These are phyloP conservation scores for Chaetophractus vellerosus DNA, from an alignment of 2,797 vertebrate species.

Conservation along the genomic window DNA sequence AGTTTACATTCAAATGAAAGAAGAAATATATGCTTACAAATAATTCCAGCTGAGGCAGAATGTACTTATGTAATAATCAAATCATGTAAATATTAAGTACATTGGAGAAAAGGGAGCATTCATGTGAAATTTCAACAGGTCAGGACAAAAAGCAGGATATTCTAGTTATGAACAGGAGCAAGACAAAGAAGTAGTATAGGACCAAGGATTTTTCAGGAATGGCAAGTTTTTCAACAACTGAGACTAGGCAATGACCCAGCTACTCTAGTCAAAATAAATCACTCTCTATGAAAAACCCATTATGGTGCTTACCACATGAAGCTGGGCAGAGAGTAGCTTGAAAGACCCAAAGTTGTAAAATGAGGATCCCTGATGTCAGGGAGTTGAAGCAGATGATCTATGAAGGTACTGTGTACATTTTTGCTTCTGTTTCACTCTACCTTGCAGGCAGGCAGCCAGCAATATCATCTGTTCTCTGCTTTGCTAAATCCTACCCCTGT, in stretches of 20 bases:
- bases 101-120: background rate
- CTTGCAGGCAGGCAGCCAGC: background rate
- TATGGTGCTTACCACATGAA: background rate
- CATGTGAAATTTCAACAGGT: slow-evolving; percentile 40
- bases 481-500: background rate
- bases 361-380: background rate
- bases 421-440: background rate
- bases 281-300: background rate
- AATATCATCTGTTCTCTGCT: background rate
- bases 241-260: background rate
- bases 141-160: slow-evolving; percentile 52
- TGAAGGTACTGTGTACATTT: background rate
- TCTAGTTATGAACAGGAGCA: background rate
- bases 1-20: slow-evolving; percentile 18
- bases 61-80: slow-evolving; percentile 8
- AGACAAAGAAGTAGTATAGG: slow-evolving; percentile 27
- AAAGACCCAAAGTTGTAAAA: background rate
- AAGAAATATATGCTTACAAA: background rate
- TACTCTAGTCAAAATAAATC: background rate
- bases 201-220: slow-evolving; percentile 25
- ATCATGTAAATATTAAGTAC: background rate
- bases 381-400: background rate
- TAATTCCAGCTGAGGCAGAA: background rate
- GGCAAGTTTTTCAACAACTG: background rate
- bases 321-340: background rate